Conservation (phyloP, 2,113 vertebrate genomes). For the Amazona guildingii region DNA sequence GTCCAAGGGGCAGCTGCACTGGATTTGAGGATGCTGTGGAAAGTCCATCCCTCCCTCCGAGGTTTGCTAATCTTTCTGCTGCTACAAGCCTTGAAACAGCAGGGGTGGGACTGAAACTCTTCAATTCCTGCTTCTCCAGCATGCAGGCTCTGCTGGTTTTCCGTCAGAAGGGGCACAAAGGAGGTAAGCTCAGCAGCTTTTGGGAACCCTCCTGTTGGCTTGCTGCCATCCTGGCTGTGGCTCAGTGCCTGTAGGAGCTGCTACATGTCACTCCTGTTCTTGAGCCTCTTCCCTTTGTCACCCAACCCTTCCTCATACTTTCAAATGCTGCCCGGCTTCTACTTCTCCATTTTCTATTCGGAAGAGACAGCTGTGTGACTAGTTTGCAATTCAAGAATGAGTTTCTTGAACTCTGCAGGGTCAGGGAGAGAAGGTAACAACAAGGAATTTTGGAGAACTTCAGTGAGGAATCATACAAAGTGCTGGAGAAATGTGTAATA, state of each 20-base stretch:
- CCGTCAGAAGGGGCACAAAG: neutral
- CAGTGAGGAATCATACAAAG: neutral
- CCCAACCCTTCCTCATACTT: neutral
- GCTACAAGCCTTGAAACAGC: neutral
- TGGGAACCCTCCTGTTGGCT: neutral
- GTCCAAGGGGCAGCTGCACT: neutral
- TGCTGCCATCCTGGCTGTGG: neutral
- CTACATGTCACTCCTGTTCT: neutral
- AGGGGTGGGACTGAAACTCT: neutral
- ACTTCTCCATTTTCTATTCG: neutral
- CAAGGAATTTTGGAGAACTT: neutral
- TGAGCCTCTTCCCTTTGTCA: neutral
- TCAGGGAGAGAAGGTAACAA: fast-evolving
- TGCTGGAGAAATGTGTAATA: neutral
- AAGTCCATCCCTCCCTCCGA: neutral
- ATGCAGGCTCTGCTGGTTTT: neutral
- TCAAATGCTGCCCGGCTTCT: neutral
- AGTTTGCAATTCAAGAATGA: neutral
- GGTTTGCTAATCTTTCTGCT: neutral
- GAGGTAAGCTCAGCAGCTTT: neutral
- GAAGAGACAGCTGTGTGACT: neutral
- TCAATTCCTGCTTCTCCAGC: neutral
- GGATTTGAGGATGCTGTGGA: neutral
- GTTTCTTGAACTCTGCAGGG: neutral
- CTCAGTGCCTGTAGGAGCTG: neutral